Percentiles rank a stretch among this genome's conserved stretches.
These are phyloP conservation scores for Dissostichus mawsoni DNA, from an alignment of 2,113 vertebrate species.

Conservation along the genomic window DNA sequence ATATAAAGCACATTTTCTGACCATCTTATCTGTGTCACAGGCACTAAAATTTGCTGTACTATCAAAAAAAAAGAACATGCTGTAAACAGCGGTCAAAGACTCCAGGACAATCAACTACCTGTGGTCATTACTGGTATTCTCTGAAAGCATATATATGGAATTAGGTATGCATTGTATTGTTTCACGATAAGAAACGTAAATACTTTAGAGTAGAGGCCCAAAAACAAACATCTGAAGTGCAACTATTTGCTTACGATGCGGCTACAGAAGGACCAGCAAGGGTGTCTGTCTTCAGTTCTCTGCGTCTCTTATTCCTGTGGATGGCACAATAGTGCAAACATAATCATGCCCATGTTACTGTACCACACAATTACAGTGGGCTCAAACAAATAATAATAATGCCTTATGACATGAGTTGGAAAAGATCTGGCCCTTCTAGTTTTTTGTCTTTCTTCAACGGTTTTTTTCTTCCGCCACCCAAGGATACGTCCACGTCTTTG, in stretches of 20 bases:
- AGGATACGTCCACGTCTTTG: conserved; percentile 30
- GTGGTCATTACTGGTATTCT: not conserved
- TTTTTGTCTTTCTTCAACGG: conserved; percentile 40
- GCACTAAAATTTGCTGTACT: not conserved
- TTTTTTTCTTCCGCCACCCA: conserved; percentile 16
- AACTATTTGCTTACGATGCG: conserved; percentile 62
- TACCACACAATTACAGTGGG: conserved; percentile 14
- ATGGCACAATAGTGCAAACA: conserved; percentile 63
- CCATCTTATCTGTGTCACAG: not conserved
- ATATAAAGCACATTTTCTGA: not conserved
- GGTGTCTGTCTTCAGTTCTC: conserved; percentile 85
- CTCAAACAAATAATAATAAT: not conserved
- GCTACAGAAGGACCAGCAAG: conserved; percentile 83
- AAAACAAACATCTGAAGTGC: conserved; percentile 1
- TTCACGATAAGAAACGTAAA: not conserved
- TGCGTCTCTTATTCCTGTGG: conserved; percentile 85
- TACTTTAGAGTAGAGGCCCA: not conserved
- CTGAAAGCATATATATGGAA: not conserved
- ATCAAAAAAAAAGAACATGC: not conserved
- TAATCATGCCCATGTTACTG: conserved; percentile 37
- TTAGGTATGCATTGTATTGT: not conserved
- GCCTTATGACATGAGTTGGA: not conserved
- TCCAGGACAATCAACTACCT: not conserved
- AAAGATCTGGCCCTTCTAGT: conserved; percentile 41
- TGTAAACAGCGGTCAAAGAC: not conserved